Evolutionary conservation across 2,888 invertebrate species (phyloP), one percentile per base, ranked within the genome.

Genomic region (Orchesella flavescens): DNA sequence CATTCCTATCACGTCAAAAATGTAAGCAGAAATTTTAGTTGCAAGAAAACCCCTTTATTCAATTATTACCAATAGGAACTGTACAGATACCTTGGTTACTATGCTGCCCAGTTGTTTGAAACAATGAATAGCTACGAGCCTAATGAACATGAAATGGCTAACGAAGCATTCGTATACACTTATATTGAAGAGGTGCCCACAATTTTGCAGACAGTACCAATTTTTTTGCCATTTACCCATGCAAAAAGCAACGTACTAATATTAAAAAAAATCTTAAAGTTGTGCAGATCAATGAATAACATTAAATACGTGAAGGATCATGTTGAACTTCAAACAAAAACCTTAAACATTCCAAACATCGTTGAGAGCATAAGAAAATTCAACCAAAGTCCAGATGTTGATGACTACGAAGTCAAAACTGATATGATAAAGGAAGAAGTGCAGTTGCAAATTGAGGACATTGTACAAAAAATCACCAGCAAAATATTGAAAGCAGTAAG

Each of bases 241-340:
- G n/a, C n/a, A n/a, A n/a, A 49, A 49, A 12, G 12, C 13, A 3
- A n/a, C 19, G 7, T 9, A 46, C 12, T 21, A 23, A 7, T 34
- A 49, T 10, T 12, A 3, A 3, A 7, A 2, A 7, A 3, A 19
- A 3, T 23, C 21, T n/a, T 53, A 3, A 12, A 79, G 79, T 23
- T 21, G 0, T 77, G 81, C 66, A 53, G 23, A 9, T 66, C 57
- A 34, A 80, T 83, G 12, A 83, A 85, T 34, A 85, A 82, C 24
- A 84, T 85, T 10, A 79, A 78, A 34, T 83, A 82, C 17, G 85
- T 85, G 1, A 79, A 79, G 23, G 79, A 84, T 15, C 79, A 84
- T 23, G 84, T 84, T 0, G 75, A 75, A 13, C 4, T 57, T 1
- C 23, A 79, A 0, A 49, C 17, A 0, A 5, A 75, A 10, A 68